Evolutionary conservation across 2,888 invertebrate species (phyloP), one percentile per base, ranked within the genome.

Genomic region (Furcula furcula): DNA sequence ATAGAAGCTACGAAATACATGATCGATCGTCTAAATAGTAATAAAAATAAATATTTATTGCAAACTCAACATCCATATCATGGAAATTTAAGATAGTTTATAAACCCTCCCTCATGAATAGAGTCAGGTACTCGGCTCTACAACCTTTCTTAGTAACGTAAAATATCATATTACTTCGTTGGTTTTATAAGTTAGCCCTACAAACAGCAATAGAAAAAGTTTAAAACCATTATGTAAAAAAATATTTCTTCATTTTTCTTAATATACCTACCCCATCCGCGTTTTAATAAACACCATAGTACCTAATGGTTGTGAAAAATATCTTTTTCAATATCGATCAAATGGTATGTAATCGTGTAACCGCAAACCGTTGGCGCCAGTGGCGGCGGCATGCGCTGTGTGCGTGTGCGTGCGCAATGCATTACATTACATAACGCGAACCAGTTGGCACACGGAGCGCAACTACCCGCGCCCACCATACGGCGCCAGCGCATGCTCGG

Each of bases 391-490:
- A 23, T 10, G 13, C 11, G 14, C 22, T 21, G 14, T 31, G 29
- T 13, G 36, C 37, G 48, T 46, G 55, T 56, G 54, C 43, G 52
- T 47, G 53, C 51, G 63, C 55, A 55, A 54, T 52, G 59, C 65
- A 51, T 50, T 54, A 47, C 53, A 57, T 83, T 83, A 68, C 83
- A 76, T 81, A 83, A 85, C 65, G 64, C 63, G 67, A 76, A 80
- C 77, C 74, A 78, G 79, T 78, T 68, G 63, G 56, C 46, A 47
- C 46, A 46, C 59, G 45, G 46, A 43, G 51, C 59, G 40, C 56
- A 52, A 43, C 55, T 45, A 55, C 49, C 52, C 46, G 40, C 46
- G 40, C 40, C 45, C 43, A 27, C 21, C 28, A 9, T 28, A n/a
- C 25, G 15, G 11, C 28, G 14, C 26, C 29, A 9, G 15, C 16